Percentiles rank a stretch among this genome's conserved stretches.
These are phyloP conservation scores for Spilarctia lutea DNA, from an alignment of 2,888 invertebrate genomes.

Conservation along the genomic window DNA sequence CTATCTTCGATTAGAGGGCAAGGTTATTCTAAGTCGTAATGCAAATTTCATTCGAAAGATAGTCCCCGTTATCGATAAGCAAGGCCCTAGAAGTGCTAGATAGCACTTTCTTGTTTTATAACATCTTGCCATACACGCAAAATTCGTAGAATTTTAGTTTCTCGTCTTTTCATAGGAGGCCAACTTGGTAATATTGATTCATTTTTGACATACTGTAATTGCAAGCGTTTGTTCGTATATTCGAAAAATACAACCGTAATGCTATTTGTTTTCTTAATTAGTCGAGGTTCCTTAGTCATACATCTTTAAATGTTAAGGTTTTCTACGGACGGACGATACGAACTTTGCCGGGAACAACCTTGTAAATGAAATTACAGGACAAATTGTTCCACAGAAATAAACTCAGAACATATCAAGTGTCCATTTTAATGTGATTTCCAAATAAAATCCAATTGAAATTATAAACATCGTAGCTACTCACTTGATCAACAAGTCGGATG, in stretches of 20 bases:
- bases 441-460: neutral
- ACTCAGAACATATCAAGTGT: neutral
- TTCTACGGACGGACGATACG: no score
- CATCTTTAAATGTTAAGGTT: no score
- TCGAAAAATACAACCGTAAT: no score
- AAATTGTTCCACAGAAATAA: neutral
- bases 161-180: no score
- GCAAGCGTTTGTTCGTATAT: no score
- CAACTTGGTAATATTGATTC: no score
- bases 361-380: neutral
- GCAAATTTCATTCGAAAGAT: constrained; percentile 2
- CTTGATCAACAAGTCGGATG: neutral
- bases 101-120: neutral
- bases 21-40: neutral
- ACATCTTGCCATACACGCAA: neutral
- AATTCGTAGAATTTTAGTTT: neutral
- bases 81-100: neutral
- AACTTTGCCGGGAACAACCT: neutral
- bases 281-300: no score
- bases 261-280: no score
- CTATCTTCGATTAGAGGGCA: neutral
- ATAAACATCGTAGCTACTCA: neutral
- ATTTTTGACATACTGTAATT: no score
- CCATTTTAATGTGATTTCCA: neutral
- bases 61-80: neutral